phyloP scores from a whole-genome alignment of 1,140 invertebrate genomes.

The Caenorhabditis latens region DNA sequence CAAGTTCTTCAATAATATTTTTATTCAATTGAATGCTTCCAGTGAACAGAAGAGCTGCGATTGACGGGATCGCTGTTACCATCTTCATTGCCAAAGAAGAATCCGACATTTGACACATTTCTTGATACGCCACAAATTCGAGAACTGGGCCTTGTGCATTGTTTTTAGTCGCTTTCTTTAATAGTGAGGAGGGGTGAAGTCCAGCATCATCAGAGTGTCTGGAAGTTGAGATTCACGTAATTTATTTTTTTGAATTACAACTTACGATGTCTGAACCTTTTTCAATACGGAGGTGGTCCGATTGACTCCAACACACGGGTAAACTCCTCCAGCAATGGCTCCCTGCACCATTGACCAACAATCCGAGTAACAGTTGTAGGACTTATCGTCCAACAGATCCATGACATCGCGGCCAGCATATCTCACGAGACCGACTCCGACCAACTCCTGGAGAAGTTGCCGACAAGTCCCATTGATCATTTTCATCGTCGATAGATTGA shows the following conservation, averaged over 20 bases:
- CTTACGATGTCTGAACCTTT: conserved; percentile 72
- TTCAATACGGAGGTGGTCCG: conserved; percentile 67
- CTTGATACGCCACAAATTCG: conserved; percentile 74
- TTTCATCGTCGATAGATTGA: conserved; percentile 81
- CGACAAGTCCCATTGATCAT: conserved; percentile 82
- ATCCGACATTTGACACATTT: conserved; percentile 65
- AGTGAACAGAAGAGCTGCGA: conserved; percentile 72
- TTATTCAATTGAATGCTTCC: conserved; percentile 60
- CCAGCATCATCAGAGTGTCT: conserved; percentile 59
- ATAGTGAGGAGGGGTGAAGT: conserved; percentile 70
- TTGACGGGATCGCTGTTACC: conserved; percentile 72
- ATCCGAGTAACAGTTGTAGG: conserved; percentile 61
- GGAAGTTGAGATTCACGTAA: no score
- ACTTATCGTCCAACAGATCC: conserved; percentile 65
- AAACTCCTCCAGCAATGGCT: conserved; percentile 76
- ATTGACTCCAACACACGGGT: conserved; percentile 72
- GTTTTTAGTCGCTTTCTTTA: conserved; percentile 68
- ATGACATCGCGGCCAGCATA: conserved; percentile 50
- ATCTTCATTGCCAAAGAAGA: conserved; percentile 66
- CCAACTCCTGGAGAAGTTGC: conserved; percentile 72
- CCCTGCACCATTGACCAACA: conserved; percentile 76
- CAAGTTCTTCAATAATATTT: conserved; percentile 62
- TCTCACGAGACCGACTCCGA: conserved; percentile 67
- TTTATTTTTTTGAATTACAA: no score
- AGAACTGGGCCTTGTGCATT: conserved; percentile 64